phyloP scores from a whole-genome alignment of 2,797 vertebrate species.

The Notolepis coatsorum region DNA sequence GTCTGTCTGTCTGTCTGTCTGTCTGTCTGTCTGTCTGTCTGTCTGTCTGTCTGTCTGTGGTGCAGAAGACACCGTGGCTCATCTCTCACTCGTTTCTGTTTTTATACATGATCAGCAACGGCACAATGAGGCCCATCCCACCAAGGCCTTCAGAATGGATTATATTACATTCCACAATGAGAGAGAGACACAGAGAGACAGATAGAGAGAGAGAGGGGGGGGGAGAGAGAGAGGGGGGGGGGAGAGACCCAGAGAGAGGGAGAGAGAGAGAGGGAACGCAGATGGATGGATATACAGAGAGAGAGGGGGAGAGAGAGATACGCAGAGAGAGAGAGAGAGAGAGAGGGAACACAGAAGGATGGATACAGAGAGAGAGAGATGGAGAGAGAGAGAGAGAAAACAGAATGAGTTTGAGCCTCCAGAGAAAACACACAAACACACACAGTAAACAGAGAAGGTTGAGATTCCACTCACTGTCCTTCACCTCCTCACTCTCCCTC shows the following conservation, averaged over 20 bases:
- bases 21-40: no score
- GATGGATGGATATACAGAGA: background rate
- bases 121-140: no score
- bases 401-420: slow-evolving; percentile 25
- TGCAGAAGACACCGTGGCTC: no score
- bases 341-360: background rate
- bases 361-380: slow-evolving; percentile 7
- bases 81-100: no score
- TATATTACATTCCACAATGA: no score
- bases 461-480: slow-evolving; percentile 56
- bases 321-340: background rate
- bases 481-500: slow-evolving; percentile 53
- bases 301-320: background rate
- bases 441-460: slow-evolving; percentile 50
- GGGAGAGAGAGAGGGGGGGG: slow-evolving; percentile 31
- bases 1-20: background rate
- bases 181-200: slow-evolving; percentile 41
- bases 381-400: slow-evolving; percentile 45
- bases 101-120: no score
- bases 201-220: background rate
- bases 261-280: background rate
- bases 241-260: slow-evolving; percentile 29
- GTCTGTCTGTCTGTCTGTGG: no score
- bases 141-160: no score
- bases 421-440: background rate